Conservation (phyloP, 2,888 invertebrate species). For the Ichneumoninae sp. region DNA sequence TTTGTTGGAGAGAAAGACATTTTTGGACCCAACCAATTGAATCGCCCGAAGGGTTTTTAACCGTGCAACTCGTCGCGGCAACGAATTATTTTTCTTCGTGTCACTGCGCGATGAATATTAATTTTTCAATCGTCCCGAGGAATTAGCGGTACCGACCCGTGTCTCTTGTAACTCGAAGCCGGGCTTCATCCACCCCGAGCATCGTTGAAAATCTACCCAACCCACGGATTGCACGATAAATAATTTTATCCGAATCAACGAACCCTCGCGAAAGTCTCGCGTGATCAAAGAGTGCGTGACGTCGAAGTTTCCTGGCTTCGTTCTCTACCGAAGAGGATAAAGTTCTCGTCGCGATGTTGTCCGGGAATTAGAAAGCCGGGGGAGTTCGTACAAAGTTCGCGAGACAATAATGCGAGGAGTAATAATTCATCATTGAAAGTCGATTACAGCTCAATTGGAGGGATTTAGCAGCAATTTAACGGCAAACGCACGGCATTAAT, state of each 20-base stretch:
- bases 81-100: neutral
- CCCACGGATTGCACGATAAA: conserved; percentile 42
- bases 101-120: neutral
- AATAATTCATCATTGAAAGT: neutral
- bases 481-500: neutral
- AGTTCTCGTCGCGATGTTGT: conserved; percentile 29
- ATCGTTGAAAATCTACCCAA: neutral
- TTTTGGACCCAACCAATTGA: too few species aligned
- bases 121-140: conserved; percentile 12
- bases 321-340: neutral
- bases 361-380: conserved; percentile 1
- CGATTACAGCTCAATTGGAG: neutral
- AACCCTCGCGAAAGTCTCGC: conserved; percentile 54
- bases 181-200: conserved; percentile 54
- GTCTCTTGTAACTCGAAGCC: neutral
- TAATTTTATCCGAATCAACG: conserved; percentile 61
- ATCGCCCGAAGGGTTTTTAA: too few species aligned
- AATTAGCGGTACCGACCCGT: conserved; percentile 35
- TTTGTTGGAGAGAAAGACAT: too few species aligned
- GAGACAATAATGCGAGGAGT: neutral
- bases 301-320: conserved; percentile 46
- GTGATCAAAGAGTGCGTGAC: conserved; percentile 60
- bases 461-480: neutral
- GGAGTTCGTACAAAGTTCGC: neutral
- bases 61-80: too few species aligned